Percentiles rank a stretch among this genome's conserved stretches.
Evolutionary conservation across 2,888 invertebrate species (phyloP).

Genomic region (Silvanus unidentatus): DNA sequence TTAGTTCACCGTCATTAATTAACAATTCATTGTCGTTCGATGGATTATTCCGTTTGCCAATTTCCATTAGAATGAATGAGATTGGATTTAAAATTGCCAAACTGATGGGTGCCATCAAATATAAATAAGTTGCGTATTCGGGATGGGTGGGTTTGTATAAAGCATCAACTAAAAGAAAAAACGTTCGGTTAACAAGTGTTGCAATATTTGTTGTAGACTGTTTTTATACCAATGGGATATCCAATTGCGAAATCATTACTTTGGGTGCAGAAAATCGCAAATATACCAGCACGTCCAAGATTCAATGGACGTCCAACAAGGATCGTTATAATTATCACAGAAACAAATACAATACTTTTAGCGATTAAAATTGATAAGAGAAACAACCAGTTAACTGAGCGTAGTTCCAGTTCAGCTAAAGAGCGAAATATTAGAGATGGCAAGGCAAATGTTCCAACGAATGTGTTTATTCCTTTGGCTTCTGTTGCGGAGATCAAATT

Average conservation of each 20-base stretch:
- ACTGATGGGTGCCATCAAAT: constrained; percentile 91
- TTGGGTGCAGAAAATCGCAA: constrained; percentile 92
- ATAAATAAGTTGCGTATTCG: constrained; percentile 84
- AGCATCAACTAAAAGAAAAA: constrained; percentile 63
- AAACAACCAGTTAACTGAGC: constrained; percentile 85
- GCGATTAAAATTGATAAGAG: constrained; percentile 77
- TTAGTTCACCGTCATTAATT: constrained; percentile 27
- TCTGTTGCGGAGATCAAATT: constrained; percentile 77
- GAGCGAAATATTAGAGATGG: constrained; percentile 90
- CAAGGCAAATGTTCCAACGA: constrained; percentile 88
- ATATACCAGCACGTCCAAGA: constrained; percentile 80
- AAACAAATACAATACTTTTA: constrained; percentile 78
- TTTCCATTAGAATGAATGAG: constrained; percentile 84
- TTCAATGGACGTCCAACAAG: constrained; percentile 75
- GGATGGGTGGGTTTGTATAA: constrained; percentile 81
- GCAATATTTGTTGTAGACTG: background rate
- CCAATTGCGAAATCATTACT: constrained; percentile 97
- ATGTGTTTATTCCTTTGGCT: constrained; percentile 84
- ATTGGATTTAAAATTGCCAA: constrained; percentile 88
- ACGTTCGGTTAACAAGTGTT: background rate
- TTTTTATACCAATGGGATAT: constrained; percentile 79
- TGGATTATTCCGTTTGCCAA: constrained; percentile 44
- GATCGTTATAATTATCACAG: constrained; percentile 70
- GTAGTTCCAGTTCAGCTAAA: constrained; percentile 76
- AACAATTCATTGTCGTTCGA: constrained; percentile 23